A percentile compares a stretch with the other conserved stretches of the same genome.
Evolutionary conservation across 2,888 invertebrate genomes (phyloP).

Genomic region (Drosophila tripunctata): DNA sequence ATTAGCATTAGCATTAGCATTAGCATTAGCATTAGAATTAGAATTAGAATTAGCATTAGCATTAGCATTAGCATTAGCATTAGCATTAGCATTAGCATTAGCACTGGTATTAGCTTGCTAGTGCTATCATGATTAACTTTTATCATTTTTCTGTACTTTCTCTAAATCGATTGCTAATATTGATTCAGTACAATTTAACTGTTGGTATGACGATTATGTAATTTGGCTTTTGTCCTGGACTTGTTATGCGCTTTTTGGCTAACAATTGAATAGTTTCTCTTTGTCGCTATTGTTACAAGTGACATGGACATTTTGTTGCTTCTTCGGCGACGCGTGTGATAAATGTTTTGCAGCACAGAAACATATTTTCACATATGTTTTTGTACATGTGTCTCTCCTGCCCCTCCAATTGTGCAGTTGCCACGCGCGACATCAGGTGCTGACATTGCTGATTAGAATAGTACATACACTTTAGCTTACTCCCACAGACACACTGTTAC

Average conservation of each 20-base stretch:
- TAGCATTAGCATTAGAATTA: too few species aligned
- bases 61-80: too few species aligned
- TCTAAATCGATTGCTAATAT: too few species aligned
- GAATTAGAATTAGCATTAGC: too few species aligned
- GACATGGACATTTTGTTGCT: neutral
- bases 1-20: too few species aligned
- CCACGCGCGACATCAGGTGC: slow-evolving; percentile 1
- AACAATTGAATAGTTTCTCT: slow-evolving; percentile 11
- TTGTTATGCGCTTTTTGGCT: neutral
- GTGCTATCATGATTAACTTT: too few species aligned
- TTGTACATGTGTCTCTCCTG: neutral
- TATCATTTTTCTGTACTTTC: too few species aligned
- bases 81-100: too few species aligned
- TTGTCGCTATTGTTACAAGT: neutral
- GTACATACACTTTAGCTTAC: slow-evolving; percentile 1
- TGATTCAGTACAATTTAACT: too few species aligned
- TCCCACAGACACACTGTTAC: neutral
- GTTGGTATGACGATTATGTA: slow-evolving; percentile 30
- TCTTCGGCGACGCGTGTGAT: neutral
- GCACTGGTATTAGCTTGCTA: too few species aligned
- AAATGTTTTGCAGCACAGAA: slow-evolving; percentile 4
- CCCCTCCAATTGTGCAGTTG: neutral
- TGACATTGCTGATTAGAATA: slow-evolving; percentile 7
- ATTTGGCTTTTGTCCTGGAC: slow-evolving; percentile 32
- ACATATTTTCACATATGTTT: neutral